phyloP scores from a whole-genome alignment of 2,113 vertebrate genomes.

The Oryzias curvinotus region DNA sequence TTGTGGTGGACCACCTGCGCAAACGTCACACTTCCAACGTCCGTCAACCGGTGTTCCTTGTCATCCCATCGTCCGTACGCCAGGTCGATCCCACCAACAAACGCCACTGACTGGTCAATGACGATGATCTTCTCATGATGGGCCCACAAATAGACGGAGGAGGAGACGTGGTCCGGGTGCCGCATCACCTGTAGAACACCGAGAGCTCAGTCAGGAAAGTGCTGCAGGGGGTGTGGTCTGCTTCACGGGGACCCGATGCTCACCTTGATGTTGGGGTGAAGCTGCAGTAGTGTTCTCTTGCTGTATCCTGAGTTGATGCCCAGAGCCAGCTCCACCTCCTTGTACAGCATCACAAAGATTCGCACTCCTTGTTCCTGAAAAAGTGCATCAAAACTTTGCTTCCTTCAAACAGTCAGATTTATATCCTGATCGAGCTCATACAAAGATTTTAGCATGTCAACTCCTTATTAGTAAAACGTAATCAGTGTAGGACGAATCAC shows the following conservation, averaged over 20 bases:
- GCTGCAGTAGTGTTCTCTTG: constrained; percentile 84
- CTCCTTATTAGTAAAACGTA: too few relatives aligned
- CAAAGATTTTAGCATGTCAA: too few relatives aligned
- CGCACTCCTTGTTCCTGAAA: constrained; percentile 91
- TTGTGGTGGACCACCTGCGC: constrained; percentile 39
- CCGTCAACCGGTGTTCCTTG: constrained; percentile 88
- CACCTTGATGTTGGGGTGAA: constrained; percentile 96
- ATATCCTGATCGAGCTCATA: too few relatives aligned
- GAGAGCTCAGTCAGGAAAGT: background rate
- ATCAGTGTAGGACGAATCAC: too few relatives aligned
- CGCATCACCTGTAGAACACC: constrained; percentile 86
- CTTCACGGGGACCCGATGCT: background rate
- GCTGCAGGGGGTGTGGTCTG: background rate
- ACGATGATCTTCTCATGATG: constrained; percentile 95
- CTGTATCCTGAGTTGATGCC: constrained; percentile 97
- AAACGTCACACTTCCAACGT: constrained; percentile 89
- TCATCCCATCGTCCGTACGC: constrained; percentile 98
- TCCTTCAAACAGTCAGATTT: too few relatives aligned
- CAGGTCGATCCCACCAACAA: constrained; percentile 93
- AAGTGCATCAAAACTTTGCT: background rate
- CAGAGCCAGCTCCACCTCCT: constrained; percentile 94
- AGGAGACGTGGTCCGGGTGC: constrained; percentile 95
- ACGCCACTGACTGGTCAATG: constrained; percentile 92
- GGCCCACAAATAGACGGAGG: constrained; percentile 93
- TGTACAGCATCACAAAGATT: constrained; percentile 94